Conservation (phyloP, 2,113 vertebrate genomes). For the Pseudorectes ferrugineus region DNA sequence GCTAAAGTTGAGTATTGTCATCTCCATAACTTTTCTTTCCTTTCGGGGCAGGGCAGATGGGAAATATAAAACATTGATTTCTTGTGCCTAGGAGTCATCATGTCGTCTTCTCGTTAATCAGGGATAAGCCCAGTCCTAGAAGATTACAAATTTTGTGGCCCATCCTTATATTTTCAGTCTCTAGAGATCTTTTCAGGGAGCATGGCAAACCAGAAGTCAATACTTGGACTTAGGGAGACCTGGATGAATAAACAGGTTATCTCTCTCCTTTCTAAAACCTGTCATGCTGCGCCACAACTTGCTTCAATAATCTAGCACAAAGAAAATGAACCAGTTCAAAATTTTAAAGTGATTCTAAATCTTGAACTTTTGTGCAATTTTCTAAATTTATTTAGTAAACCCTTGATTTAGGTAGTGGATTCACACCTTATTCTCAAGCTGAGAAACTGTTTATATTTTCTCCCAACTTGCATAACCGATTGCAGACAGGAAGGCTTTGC, state of each 20-base stretch:
- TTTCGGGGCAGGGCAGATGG: background rate
- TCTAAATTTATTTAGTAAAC: constrained; percentile 1
- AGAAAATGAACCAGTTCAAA: constrained; percentile 1
- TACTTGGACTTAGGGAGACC: constrained; percentile 40
- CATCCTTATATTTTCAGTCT: constrained; percentile 11
- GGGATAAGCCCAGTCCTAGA: background rate
- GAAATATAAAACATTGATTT: background rate
- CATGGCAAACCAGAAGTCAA: constrained; percentile 48
- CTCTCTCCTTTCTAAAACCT: background rate
- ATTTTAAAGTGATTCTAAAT: constrained; percentile 12
- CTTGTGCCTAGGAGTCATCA: background rate
- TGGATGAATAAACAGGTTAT: constrained; percentile 52
- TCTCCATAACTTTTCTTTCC: background rate
- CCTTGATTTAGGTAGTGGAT: constrained; percentile 24
- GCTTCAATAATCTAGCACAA: background rate
- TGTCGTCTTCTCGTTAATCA: constrained; percentile 10
- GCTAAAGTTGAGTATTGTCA: background rate
- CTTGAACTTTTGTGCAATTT: background rate
- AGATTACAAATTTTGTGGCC: constrained; percentile 7
- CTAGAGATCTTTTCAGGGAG: background rate
- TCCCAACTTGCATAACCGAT: background rate
- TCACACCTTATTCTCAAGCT: constrained; percentile 25
- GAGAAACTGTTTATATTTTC: background rate
- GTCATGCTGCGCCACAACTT: background rate
- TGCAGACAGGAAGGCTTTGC: background rate